A percentile compares a stretch with the other conserved stretches of the same genome.
These are phyloP conservation scores for Steinernema khuongi DNA, from an alignment of 1,140 invertebrate species.

Conservation along the genomic window DNA sequence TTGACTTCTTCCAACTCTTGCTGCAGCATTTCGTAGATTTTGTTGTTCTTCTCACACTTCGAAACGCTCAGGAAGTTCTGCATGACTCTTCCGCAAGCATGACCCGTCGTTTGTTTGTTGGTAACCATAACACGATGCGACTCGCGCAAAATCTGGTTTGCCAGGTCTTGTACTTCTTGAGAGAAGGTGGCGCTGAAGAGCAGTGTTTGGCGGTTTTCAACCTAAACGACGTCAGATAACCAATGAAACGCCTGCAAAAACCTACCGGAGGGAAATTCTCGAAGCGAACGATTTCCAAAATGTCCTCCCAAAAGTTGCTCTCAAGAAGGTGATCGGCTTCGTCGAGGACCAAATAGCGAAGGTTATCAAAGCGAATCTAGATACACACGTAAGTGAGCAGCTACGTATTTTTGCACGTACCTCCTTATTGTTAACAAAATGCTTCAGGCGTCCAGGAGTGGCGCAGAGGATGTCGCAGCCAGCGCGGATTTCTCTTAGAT, in stretches of 20 bases:
- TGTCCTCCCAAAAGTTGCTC: constrained; percentile 97
- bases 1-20: neutral
- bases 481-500: constrained; percentile 48
- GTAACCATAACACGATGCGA: neutral
- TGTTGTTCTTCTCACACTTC: neutral
- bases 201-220: constrained; percentile 83
- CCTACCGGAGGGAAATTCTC: constrained; percentile 42
- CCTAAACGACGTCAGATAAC: constrained; percentile 77
- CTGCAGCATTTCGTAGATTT: neutral
- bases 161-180: neutral
- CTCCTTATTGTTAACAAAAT: too few species aligned
- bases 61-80: constrained; percentile 59
- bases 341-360: constrained; percentile 61
- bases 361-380: neutral
- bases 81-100: neutral
- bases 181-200: constrained; percentile 88
- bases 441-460: constrained; percentile 82
- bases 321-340: constrained; percentile 82
- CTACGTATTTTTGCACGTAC: too few species aligned
- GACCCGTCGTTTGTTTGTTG: neutral
- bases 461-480: constrained; percentile 86
- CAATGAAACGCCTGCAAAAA: neutral
- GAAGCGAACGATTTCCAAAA: constrained; percentile 76
- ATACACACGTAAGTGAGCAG: too few species aligned
- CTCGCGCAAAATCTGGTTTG: neutral